phyloP scores from a whole-genome alignment of 1,140 invertebrate genomes.

The Manduca sexta region DNA sequence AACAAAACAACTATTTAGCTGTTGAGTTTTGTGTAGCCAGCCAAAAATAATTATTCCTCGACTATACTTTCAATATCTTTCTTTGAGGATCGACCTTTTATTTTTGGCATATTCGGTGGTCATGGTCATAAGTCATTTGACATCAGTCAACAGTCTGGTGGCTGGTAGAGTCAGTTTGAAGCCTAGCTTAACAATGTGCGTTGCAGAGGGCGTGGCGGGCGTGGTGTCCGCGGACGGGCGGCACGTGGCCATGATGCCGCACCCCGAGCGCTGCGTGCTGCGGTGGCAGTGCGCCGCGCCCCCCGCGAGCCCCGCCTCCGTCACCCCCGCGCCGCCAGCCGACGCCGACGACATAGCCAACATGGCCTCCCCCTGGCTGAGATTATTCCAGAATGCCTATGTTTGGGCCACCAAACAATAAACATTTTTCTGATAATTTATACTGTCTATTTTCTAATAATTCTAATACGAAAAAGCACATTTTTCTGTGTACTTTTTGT shows the following conservation, averaged over 20 bases:
- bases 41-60: no score
- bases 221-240: conserved; percentile 92
- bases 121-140: no score
- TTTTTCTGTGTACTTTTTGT: neutral
- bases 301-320: conserved; percentile 25
- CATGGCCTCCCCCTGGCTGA: conserved; percentile 94
- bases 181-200: no score
- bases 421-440: neutral
- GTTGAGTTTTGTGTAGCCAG: no score
- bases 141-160: no score
- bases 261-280: conserved; percentile 92
- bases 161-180: no score
- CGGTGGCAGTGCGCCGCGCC: conserved; percentile 91
- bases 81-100: no score
- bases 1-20: no score
- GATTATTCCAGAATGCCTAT: conserved; percentile 94
- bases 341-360: no score
- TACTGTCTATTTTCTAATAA: neutral
- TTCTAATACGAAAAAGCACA: neutral
- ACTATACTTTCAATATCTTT: no score
- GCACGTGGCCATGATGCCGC: conserved; percentile 98
- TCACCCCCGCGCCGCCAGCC: conserved; percentile 61
- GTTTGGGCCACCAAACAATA: conserved; percentile 78
- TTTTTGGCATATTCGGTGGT: no score
- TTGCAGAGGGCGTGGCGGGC: conserved; percentile 86